These are phyloP conservation scores for Drosophila greeni DNA, from an alignment of 2,888 invertebrate genomes.

Conservation along the genomic window DNA sequence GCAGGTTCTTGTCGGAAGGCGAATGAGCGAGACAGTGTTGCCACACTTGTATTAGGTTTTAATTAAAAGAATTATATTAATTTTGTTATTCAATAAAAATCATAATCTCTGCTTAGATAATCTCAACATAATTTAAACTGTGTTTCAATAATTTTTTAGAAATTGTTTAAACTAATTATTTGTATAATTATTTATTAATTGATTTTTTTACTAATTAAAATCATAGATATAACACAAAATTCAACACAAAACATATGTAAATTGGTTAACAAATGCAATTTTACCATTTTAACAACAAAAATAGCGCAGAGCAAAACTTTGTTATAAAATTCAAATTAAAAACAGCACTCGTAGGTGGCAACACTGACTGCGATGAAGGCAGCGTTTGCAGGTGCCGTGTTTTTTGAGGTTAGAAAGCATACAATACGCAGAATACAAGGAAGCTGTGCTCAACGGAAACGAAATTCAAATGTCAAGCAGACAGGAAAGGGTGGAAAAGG, in stretches of 20 bases:
- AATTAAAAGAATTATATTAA: not conserved
- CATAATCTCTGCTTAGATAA: no score
- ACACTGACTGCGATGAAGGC: constrained; percentile 4
- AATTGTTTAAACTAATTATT: no score
- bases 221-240: not conserved
- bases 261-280: not conserved
- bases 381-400: constrained; percentile 1
- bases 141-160: not conserved
- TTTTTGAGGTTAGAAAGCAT: constrained; percentile 9
- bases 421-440: constrained; percentile 7
- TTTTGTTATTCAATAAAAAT: not conserved
- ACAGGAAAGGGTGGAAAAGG: not conserved
- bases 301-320: not conserved
- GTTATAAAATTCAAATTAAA: no score
- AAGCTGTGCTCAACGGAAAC: constrained; percentile 18
- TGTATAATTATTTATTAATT: no score
- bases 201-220: no score
- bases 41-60: not conserved
- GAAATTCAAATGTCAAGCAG: constrained; percentile 12
- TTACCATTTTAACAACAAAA: not conserved
- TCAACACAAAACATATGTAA: not conserved
- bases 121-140: not conserved
- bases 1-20: constrained; percentile 1
- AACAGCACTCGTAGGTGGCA: not conserved
- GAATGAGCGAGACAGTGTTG: constrained; percentile 3